Conservation (phyloP, 2,797 vertebrate genomes). For the Lutjanus argentimaculatus region DNA sequence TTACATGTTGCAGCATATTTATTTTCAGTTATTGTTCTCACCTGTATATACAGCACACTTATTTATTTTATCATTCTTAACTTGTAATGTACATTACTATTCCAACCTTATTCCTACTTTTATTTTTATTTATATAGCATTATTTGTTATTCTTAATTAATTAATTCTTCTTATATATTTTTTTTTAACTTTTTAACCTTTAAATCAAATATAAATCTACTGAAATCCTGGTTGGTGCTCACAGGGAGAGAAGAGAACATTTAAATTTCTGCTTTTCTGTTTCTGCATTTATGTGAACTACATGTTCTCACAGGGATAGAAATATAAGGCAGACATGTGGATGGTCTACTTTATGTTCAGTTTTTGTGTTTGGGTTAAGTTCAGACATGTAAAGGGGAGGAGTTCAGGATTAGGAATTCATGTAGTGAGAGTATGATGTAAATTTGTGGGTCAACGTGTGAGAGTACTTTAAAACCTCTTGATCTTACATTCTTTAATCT, state of each 20-base stretch:
- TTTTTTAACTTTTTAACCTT: too few species aligned
- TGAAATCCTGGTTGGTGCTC: too few species aligned
- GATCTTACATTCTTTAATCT: not conserved
- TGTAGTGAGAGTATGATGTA: not conserved
- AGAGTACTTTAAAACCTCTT: not conserved
- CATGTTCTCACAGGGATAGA: not conserved
- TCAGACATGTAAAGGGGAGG: slow-evolving; percentile 1
- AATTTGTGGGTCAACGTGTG: not conserved
- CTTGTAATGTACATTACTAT: too few species aligned
- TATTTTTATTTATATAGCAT: too few species aligned
- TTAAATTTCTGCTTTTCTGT: not conserved
- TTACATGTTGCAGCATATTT: too few species aligned
- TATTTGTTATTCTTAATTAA: too few species aligned
- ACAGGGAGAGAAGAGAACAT: not conserved
- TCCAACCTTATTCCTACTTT: too few species aligned
- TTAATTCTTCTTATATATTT: too few species aligned
- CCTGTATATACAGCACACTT: too few species aligned
- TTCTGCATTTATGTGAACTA: not conserved
- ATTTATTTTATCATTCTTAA: too few species aligned
- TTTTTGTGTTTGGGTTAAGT: not conserved
- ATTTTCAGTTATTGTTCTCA: too few species aligned
- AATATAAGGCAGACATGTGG: not conserved
- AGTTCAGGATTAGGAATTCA: not conserved
- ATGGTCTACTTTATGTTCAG: not conserved
- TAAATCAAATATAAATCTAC: too few species aligned